These are phyloP conservation scores for Enteromius paludinosus DNA, from an alignment of 2,797 vertebrate genomes.

Conservation along the genomic window DNA sequence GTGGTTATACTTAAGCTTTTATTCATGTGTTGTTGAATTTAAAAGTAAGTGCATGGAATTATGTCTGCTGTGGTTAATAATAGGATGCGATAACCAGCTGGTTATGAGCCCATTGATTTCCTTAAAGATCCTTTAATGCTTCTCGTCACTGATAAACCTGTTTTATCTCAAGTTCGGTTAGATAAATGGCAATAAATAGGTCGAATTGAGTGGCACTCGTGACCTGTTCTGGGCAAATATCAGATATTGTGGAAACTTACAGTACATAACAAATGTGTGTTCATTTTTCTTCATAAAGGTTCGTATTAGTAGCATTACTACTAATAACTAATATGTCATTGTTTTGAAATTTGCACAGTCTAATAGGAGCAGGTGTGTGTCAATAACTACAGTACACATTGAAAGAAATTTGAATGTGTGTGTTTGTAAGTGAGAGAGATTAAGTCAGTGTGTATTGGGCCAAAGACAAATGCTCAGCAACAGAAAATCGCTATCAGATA, in stretches of 20 bases:
- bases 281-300: constrained; percentile 10
- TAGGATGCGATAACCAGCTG: constrained; percentile 19
- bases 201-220: constrained; percentile 39
- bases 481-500: constrained; percentile 61
- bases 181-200: constrained; percentile 47
- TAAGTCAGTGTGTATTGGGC: constrained; percentile 17
- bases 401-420: constrained; percentile 50
- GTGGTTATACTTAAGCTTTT: background rate
- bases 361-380: constrained; percentile 51
- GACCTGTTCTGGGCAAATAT: constrained; percentile 50
- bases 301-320: background rate
- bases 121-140: constrained; percentile 45
- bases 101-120: constrained; percentile 53
- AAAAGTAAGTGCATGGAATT: background rate
- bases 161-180: constrained; percentile 52
- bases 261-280: background rate
- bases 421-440: background rate
- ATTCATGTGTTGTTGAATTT: background rate
- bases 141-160: constrained; percentile 16
- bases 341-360: constrained; percentile 49
- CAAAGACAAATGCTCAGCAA: constrained; percentile 57
- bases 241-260: constrained; percentile 34
- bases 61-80: constrained; percentile 23
- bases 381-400: constrained; percentile 56
- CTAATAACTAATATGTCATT: constrained; percentile 1